Evolutionary conservation across 1,140 invertebrate species (phyloP), one percentile per base, ranked within the genome.

Genomic region (Drosophila simulans): DNA sequence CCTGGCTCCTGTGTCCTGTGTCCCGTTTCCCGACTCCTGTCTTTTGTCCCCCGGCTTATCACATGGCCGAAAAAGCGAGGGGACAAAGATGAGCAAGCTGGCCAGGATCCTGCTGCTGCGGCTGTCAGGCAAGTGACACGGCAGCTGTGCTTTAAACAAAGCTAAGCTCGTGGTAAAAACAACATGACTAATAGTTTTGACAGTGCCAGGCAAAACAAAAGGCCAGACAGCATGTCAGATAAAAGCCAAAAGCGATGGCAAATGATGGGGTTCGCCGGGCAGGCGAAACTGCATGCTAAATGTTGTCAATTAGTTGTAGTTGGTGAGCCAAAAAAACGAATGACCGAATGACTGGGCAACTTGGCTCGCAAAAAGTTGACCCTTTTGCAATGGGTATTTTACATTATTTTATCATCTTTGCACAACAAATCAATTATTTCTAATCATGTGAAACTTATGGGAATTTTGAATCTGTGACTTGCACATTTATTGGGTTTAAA

Each of bases 111-210:
- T 59, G 51, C 55, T 68, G 51, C 49, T 66, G 60, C 64, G 51
- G 46, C 62, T 81, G 82, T 81, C 82, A 78, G 74, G 25, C 59
- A 35, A 53, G 64, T 69, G 72, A 77, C 74, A 60, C 48, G 78
- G 60, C 82, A 86, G 69, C 78, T 81, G 77, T 70, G 74, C 83
- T 86, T 79, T 81, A 80, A 77, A 70, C 62, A 86, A 73, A 86
- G 57, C 51, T 54, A 68, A 72, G 51, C 40, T 15, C 56, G 60
- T 22, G 42, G 39, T 43, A 63, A 82, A 68, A 63, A 43, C 66
- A 76, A 83, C 76, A 86, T 86, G 83, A 86, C 83, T 89, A 86
- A 86, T 89, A 86, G 83, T 89, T 86, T 88, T 58, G 65, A 71
- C 58, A 48, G 39, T 51, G 60, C 51, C 69, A 53, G 65, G 65